A percentile compares a stretch with the other conserved stretches of the same genome.
Conservation (phyloP, 2,113 vertebrate genomes). For the Macaca nemestrina region DNA sequence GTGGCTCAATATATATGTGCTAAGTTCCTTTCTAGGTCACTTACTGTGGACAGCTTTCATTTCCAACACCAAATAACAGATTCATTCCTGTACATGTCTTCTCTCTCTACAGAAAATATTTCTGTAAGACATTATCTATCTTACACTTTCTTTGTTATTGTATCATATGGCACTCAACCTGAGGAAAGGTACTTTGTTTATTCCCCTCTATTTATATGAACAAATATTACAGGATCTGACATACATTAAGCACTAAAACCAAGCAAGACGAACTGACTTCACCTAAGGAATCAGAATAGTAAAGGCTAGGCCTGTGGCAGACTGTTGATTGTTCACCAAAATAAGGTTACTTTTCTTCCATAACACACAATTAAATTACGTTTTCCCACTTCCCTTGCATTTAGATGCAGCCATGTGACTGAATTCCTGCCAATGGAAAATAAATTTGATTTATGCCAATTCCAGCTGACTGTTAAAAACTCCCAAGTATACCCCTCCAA, state of each 20-base stretch:
- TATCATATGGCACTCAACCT: not conserved
- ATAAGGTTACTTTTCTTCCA: not conserved
- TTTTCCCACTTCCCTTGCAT: not conserved
- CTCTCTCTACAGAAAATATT: not conserved
- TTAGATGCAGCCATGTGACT: not conserved
- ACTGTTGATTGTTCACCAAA: not conserved
- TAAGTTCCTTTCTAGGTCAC: not conserved
- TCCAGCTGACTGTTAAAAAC: not conserved
- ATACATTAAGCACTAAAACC: not conserved
- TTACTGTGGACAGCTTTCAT: not conserved
- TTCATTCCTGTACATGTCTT: not conserved
- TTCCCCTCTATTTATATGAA: not conserved
- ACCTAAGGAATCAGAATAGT: not conserved
- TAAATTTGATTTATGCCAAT: not conserved
- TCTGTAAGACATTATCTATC: not conserved
- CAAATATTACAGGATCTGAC: not conserved
- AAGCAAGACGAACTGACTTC: not conserved
- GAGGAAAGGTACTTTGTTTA: not conserved
- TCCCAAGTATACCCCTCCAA: not conserved
- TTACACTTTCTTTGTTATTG: not conserved
- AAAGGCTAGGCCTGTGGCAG: not conserved
- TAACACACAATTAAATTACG: not conserved
- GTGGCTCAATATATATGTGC: not conserved
- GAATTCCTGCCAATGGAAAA: not conserved
- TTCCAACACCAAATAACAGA: not conserved